Conservation (phyloP, 2,113 vertebrate species). For the Isurus oxyrinchus region DNA sequence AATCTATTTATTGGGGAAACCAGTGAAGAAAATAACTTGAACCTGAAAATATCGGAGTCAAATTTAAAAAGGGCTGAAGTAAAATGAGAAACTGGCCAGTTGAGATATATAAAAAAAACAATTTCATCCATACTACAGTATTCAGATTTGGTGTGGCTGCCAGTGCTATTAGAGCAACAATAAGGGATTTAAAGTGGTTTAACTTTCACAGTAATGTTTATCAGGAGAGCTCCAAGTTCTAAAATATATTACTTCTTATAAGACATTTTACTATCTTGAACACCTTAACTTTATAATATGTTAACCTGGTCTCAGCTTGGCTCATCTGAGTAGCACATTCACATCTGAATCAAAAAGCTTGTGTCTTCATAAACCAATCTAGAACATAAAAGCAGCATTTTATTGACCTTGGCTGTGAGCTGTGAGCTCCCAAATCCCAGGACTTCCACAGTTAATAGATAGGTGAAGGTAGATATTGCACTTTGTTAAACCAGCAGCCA, state of each 20-base stretch:
- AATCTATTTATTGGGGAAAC: neutral
- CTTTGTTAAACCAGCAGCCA: no score
- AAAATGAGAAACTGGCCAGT: neutral
- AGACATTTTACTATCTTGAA: neutral
- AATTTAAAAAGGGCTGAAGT: neutral
- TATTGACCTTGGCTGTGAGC: no score
- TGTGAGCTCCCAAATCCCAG: no score
- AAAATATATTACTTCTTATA: no score
- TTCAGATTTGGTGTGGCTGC: neutral
- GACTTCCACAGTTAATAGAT: no score
- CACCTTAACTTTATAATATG: neutral
- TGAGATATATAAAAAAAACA: neutral
- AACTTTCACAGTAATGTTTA: no score
- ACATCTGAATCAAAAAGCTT: neutral
- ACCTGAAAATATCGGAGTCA: neutral
- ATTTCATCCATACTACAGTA: no score
- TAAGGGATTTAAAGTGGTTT: no score
- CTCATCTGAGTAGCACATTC: neutral
- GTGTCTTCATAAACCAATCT: neutral
- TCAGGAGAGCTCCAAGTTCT: no score
- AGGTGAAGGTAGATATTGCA: no score
- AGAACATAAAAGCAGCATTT: no score
- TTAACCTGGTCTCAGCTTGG: neutral
- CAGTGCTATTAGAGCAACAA: neutral
- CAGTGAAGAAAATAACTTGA: neutral